These are phyloP conservation scores for Barnardius zonarius DNA, from an alignment of 2,113 vertebrate species.

Conservation along the genomic window DNA sequence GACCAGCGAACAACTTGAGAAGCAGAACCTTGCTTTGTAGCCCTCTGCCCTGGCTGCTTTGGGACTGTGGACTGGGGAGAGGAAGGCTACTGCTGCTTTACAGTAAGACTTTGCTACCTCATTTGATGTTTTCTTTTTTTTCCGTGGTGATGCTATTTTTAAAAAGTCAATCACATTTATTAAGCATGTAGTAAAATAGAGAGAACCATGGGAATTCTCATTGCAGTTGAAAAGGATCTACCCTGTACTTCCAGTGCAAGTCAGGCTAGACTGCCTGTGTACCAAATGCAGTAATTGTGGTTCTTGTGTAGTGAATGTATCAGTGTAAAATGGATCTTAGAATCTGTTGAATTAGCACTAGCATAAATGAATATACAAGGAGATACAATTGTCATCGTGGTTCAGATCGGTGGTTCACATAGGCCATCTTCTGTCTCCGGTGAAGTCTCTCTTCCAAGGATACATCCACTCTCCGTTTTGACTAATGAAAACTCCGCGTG, in stretches of 20 bases:
- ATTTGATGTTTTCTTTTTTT: neutral
- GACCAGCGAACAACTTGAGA: neutral
- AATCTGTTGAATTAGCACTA: neutral
- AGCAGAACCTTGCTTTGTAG: constrained; percentile 20
- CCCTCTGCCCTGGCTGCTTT: neutral
- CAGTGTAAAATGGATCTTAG: neutral
- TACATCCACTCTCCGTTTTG: neutral
- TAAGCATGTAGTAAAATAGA: neutral
- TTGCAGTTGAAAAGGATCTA: neutral
- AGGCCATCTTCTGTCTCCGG: neutral
- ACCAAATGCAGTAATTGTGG: neutral
- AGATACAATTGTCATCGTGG: neutral
- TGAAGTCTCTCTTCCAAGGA: neutral
- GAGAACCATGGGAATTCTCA: neutral
- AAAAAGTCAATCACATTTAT: constrained; percentile 1
- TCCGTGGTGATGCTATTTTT: neutral
- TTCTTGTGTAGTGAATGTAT: neutral
- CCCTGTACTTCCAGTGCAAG: neutral
- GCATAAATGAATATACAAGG: neutral
- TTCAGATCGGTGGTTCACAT: neutral
- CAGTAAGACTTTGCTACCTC: constrained; percentile 1
- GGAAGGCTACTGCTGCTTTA: neutral
- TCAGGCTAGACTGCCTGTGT: neutral
- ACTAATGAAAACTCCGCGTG: neutral
- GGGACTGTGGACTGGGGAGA: neutral